Evolutionary conservation across 2,797 vertebrate species (phyloP).

Genomic region (Coilia nasus): DNA sequence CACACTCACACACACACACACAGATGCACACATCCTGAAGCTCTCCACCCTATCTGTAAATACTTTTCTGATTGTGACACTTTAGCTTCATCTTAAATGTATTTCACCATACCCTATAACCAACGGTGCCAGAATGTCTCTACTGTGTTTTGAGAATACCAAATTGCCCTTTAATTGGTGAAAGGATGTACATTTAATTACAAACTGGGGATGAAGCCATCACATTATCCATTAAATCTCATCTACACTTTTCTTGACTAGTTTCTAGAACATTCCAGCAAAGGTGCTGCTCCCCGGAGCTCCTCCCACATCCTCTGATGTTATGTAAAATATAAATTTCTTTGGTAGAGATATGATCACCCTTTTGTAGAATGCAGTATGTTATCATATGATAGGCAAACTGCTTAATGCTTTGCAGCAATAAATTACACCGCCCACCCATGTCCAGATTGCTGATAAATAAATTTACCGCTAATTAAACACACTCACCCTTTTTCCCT

Average conservation of each 20-base stretch:
- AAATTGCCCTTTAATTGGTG: neutral
- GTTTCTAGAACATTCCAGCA: neutral
- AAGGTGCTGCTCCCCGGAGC: neutral
- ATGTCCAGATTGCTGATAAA: slow-evolving; percentile 26
- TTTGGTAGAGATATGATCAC: slow-evolving; percentile 29
- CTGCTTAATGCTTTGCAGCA: slow-evolving; percentile 21
- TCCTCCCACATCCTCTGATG: slow-evolving; percentile 24
- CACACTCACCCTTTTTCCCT: slow-evolving; percentile 32
- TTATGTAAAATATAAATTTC: slow-evolving; percentile 11
- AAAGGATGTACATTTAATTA: neutral
- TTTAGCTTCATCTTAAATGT: neutral
- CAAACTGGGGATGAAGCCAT: neutral
- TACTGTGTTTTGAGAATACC: neutral
- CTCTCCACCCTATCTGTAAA: neutral
- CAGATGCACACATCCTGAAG: slow-evolving; percentile 21
- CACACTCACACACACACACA: slow-evolving; percentile 23
- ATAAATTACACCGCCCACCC: slow-evolving; percentile 32
- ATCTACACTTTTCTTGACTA: neutral
- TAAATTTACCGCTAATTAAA: slow-evolving; percentile 32
- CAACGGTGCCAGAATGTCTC: slow-evolving; percentile 10
- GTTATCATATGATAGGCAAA: slow-evolving; percentile 26
- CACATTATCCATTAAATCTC: neutral
- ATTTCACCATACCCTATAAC: neutral
- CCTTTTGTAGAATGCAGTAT: slow-evolving; percentile 24
- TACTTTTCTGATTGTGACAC: slow-evolving; percentile 15